phyloP scores from a whole-genome alignment of 1,140 invertebrate genomes.

The Drosophila santomea region DNA sequence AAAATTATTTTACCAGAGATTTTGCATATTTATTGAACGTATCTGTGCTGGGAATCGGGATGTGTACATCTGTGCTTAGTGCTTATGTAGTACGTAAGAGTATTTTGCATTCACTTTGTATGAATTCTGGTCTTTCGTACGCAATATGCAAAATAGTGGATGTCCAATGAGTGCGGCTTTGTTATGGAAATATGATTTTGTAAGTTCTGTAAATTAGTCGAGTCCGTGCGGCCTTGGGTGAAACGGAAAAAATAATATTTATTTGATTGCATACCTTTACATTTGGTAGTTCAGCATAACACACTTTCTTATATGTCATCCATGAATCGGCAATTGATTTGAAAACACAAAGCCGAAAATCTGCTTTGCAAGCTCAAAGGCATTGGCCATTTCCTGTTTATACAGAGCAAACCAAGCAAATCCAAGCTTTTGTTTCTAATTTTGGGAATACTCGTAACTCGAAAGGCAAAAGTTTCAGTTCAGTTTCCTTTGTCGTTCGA shows the following conservation, averaged over 20 bases:
- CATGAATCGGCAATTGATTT: constrained; percentile 9
- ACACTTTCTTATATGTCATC: background rate
- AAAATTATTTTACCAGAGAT: constrained; percentile 48
- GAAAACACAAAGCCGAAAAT: constrained; percentile 11
- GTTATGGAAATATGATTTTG: constrained; percentile 23
- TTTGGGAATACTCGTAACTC: constrained; percentile 42
- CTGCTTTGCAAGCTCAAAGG: constrained; percentile 16
- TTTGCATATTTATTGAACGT: constrained; percentile 50
- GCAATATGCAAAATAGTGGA: constrained; percentile 18
- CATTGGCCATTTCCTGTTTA: constrained; percentile 30
- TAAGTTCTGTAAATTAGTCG: constrained; percentile 17
- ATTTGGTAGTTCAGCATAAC: background rate
- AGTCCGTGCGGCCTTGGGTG: background rate
- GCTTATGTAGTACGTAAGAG: constrained; percentile 6
- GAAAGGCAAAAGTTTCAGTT: constrained; percentile 18
- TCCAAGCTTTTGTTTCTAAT: constrained; percentile 46
- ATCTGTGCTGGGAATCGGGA: constrained; percentile 20
- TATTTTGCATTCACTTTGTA: constrained; percentile 10
- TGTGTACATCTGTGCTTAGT: background rate
- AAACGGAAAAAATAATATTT: background rate
- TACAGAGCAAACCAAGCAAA: constrained; percentile 26
- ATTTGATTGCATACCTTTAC: constrained; percentile 3
- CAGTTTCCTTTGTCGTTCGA: constrained; percentile 36
- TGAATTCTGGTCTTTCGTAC: constrained; percentile 8
- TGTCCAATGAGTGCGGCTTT: constrained; percentile 1